Percentiles rank a stretch among this genome's conserved stretches.
Evolutionary conservation across 2,113 vertebrate genomes (phyloP).

Genomic region (Ammospiza caudacuta): DNA sequence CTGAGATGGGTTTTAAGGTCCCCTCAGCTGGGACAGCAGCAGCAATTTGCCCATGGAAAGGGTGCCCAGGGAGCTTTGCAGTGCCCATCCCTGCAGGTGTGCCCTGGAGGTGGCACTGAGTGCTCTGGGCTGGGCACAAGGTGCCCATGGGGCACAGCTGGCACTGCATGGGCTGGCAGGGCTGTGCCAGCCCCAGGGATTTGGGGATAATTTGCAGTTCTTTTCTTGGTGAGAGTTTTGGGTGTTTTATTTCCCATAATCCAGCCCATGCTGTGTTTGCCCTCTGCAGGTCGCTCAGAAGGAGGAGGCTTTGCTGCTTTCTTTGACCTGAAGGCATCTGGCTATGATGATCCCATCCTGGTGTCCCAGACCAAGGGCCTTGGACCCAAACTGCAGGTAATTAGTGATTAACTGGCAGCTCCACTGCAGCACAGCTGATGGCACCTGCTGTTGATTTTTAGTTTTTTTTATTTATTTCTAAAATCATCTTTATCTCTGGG

Average conservation of each 20-base stretch:
- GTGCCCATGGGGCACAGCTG: neutral
- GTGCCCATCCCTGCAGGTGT: neutral
- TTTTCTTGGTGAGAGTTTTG: neutral
- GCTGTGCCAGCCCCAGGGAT: neutral
- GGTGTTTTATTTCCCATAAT: neutral
- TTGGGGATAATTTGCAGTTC: neutral
- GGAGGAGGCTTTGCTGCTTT: slow-evolving; percentile 79
- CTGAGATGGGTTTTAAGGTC: too few relatives aligned
- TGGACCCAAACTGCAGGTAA: slow-evolving; percentile 87
- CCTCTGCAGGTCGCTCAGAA: slow-evolving; percentile 71
- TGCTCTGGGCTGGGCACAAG: neutral
- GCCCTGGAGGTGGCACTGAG: neutral
- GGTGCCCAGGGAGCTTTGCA: neutral
- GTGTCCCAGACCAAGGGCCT: slow-evolving; percentile 86
- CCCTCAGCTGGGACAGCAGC: neutral
- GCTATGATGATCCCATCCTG: slow-evolving; percentile 85
- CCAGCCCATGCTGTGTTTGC: neutral
- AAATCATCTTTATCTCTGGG: neutral
- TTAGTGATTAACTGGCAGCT: slow-evolving; percentile 59
- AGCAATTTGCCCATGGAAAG: neutral
- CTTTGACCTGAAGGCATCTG: slow-evolving; percentile 86
- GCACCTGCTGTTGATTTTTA: neutral
- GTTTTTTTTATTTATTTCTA: neutral
- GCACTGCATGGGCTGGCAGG: neutral
- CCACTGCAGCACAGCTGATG: neutral